A percentile compares a stretch with the other conserved stretches of the same genome.
These are phyloP conservation scores for Sebastes vulpes DNA, from an alignment of 2,797 vertebrate species.

Conservation along the genomic window DNA sequence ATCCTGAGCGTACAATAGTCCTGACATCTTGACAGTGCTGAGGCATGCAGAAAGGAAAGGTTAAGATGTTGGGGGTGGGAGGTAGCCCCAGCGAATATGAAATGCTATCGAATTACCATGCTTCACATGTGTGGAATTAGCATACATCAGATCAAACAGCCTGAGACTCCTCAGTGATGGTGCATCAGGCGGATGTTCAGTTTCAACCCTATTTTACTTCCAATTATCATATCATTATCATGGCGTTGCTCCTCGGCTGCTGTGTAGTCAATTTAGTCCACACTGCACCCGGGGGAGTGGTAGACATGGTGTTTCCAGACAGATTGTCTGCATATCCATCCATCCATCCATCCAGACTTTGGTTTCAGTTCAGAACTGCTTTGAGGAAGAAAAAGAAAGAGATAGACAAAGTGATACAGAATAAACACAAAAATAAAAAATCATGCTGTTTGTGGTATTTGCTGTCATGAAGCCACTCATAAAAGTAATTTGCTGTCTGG, in stretches of 20 bases:
- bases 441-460: background rate
- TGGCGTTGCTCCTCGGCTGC: constrained; percentile 43
- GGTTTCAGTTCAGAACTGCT: background rate
- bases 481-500: background rate
- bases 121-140: constrained; percentile 76
- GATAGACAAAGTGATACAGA: background rate
- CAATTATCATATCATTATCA: constrained; percentile 82
- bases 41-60: constrained; percentile 61
- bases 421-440: background rate
- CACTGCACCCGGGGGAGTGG: constrained; percentile 52
- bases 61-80: constrained; percentile 34
- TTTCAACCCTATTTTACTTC: constrained; percentile 74
- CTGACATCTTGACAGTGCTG: constrained; percentile 54
- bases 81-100: constrained; percentile 49
- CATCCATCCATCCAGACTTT: background rate
- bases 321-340: constrained; percentile 29
- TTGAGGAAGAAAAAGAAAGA: background rate
- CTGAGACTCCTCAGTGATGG: constrained; percentile 67
- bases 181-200: constrained; percentile 69
- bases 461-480: background rate
- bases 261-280: constrained; percentile 66
- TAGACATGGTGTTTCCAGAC: constrained; percentile 39
- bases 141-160: constrained; percentile 80
- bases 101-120: constrained; percentile 76
- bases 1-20: background rate